Evolutionary conservation across 2,888 invertebrate species (phyloP).

Genomic region (Tiliacea aurago): DNA sequence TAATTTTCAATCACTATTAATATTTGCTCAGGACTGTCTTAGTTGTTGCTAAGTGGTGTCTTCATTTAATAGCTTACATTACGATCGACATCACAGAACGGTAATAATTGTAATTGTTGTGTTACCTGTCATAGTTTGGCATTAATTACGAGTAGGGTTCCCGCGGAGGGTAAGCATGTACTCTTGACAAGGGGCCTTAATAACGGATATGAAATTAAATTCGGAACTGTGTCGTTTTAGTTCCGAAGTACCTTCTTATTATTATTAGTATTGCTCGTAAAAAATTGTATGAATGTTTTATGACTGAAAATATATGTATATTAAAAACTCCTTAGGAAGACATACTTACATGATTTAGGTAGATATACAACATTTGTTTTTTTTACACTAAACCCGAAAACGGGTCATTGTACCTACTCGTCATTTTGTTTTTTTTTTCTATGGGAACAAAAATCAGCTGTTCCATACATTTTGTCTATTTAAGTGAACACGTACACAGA

Average conservation of each 20-base stretch:
- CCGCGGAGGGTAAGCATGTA: slow-evolving; percentile 19
- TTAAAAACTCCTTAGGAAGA: background rate
- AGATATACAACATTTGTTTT: too few relatives aligned
- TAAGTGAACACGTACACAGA: too few relatives aligned
- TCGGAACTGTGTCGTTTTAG: slow-evolving; percentile 20
- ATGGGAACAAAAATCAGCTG: too few relatives aligned
- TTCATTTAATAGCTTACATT: slow-evolving; percentile 18
- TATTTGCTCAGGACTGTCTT: slow-evolving; percentile 12
- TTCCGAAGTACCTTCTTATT: slow-evolving; percentile 2
- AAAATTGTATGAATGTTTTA: background rate
- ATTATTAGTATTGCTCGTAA: background rate
- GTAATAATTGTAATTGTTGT: slow-evolving; percentile 53
- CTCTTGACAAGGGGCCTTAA: slow-evolving; percentile 51
- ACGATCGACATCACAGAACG: slow-evolving; percentile 28
- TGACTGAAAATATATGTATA: background rate
- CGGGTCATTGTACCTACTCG: too few relatives aligned
- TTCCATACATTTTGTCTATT: too few relatives aligned
- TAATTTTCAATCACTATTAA: slow-evolving; percentile 16
- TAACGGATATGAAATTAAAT: slow-evolving; percentile 41
- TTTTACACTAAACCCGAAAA: too few relatives aligned
- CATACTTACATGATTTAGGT: background rate
- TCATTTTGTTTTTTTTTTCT: too few relatives aligned
- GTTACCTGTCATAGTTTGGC: slow-evolving; percentile 59
- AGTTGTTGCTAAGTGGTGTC: background rate
- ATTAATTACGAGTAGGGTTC: slow-evolving; percentile 62